Base-by-base conservation (phyloP, 2,797 vertebrate genomes). In the Chiloscyllium punctatum region DNA sequence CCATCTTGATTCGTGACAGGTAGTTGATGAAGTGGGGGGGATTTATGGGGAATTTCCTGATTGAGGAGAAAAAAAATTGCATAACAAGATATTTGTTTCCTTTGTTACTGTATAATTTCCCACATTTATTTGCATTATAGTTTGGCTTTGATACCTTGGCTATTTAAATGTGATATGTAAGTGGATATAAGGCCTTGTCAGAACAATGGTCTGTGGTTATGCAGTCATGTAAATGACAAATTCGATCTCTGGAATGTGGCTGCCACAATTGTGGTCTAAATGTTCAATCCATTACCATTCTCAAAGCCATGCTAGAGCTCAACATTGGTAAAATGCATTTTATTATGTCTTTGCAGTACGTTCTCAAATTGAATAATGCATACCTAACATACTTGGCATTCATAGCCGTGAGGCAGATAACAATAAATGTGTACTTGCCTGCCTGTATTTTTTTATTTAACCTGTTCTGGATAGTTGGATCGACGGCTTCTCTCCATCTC, bases 181-280 rank as follows among this genome's bases (percentile, higher is more conserved):
- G n/a, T 21, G 48, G 94, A 95, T 74, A 77, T 77, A n/a, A 48
- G 71, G 94, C 94, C 48, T 72, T 48, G n/a, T 30, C 7, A 77
- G 94, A 95, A 95, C 71, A 95, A 95, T 95, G 94, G 48, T 23
- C 94, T 77, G 53, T 77, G 33, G 94, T 95, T 77, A 95, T 53
- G 71, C 72, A 95, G 94, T 42, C 94, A 95, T 95, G 94, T 95
- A 95, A 95, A 95, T 95, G 71, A 95, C 94, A 95, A 74, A 95
- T 53, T 95, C 48, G 72, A 72, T 95, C 57, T 95, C 94, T 77
- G 94, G 94, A 95, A 95, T 95, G 94, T 74, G 30, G 71, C 94
- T 95, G 48, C 57, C 71, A 77, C 94, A 95, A 95, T 95, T 95
- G 48, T 77, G 94, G 94, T 95, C 71, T 95, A 71, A 95, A 72